phyloP scores from a whole-genome alignment of 2,888 invertebrate genomes.

The Mesochorus sp. region DNA sequence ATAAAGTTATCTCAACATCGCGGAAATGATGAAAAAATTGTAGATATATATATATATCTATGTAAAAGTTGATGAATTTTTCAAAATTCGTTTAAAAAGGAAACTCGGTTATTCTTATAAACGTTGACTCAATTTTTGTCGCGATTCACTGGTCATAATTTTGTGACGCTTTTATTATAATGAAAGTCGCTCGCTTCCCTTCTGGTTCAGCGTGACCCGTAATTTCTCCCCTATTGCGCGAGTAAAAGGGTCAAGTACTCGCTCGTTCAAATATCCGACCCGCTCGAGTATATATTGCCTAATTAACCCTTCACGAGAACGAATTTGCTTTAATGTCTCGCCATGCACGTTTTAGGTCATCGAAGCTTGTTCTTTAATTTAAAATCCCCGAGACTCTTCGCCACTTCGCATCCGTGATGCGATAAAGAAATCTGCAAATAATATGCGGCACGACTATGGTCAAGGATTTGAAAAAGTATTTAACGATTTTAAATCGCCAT shows the following conservation, averaged over 20 bases:
- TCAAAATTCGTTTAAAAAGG: too few species aligned
- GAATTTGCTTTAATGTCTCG: constrained; percentile 4
- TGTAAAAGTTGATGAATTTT: too few species aligned
- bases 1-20: too few species aligned
- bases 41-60: too few species aligned
- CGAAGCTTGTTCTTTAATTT: background rate
- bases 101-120: too few species aligned
- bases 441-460: too few species aligned
- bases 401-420: background rate
- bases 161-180: too few species aligned
- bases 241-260: constrained; percentile 62
- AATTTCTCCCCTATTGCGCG: background rate
- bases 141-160: too few species aligned
- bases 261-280: constrained; percentile 65
- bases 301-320: constrained; percentile 68
- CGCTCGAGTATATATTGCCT: constrained; percentile 62
- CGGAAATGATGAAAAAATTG: too few species aligned
- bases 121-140: too few species aligned
- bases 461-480: background rate
- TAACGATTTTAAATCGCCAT: constrained; percentile 14
- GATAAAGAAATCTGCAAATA: background rate
- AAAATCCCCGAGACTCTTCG: background rate
- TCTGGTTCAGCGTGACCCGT: too few species aligned
- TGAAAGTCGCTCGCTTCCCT: too few species aligned
- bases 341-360: constrained; percentile 27